Evolutionary conservation across 1,140 invertebrate genomes (phyloP), one percentile per base, ranked within the genome.

Genomic region (Zaprionus ghesquierei): DNA sequence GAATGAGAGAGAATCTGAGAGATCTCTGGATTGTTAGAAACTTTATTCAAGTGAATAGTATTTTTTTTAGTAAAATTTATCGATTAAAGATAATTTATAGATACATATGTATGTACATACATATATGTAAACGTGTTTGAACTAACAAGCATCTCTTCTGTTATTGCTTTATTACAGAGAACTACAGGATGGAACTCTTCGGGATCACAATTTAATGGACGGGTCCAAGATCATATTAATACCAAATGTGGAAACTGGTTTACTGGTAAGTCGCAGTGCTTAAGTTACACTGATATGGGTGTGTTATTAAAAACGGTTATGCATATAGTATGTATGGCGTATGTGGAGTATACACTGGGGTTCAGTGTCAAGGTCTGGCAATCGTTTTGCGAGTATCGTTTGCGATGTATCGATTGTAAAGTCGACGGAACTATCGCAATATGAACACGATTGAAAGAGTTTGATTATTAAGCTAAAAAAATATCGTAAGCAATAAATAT

Each of bases 191-290:
- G 97, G 97, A 49, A 97, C 95, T 68, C 93, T 98, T 41, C 94
- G 95, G 92, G 97, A 98, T 92, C 97, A 98, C 93, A 95, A 95
- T 69, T 93, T 98, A 68, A 94, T 95, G 90, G 96, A 98, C 92
- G 97, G 97, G 66, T 96, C 97, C 77, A 95, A 96, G 84, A 94
- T 98, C 69, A 98, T 97, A 73, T 94, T 98, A 80, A 94, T 98
- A 87, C 98, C 97, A 55, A 98, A 96, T 93, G 97, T 98, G 59
- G 97, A 98, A 94, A 98, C 97, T 79, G 98, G 98, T 92, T 94
- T 98, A 81, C 93, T 98, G 95, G 98, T 98, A 94, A 96, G 96
- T 95, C 10, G 35, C 38, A 73, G 15, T 8, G 0, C 5, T 3
- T 53, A 53, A 29, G 9, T 41, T 3, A 15, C 50, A 10, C 12